These are phyloP conservation scores for Cyclopterus lumpus DNA, from an alignment of 2,797 vertebrate species.

Conservation along the genomic window DNA sequence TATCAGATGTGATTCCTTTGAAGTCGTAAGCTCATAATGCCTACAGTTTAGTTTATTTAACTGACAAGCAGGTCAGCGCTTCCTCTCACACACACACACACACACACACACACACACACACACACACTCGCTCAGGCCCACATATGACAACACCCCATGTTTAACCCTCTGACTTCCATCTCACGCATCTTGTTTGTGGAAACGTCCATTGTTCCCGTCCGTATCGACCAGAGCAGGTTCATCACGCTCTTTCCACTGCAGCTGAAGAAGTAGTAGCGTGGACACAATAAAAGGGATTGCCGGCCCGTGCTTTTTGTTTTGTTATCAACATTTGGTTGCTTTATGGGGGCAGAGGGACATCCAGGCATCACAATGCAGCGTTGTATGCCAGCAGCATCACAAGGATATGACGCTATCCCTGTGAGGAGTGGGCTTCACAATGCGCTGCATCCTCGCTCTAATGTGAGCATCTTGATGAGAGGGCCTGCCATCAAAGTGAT, in stretches of 20 bases:
- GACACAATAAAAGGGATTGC: constrained; percentile 44
- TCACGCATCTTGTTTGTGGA: constrained; percentile 78
- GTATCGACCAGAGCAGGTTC: constrained; percentile 72
- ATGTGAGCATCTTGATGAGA: constrained; percentile 54
- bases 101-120: constrained; percentile 7
- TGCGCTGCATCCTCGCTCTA: constrained; percentile 43
- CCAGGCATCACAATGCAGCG: constrained; percentile 78
- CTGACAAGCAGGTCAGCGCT: constrained; percentile 54
- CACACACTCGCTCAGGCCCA: constrained; percentile 58
- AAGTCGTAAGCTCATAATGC: constrained; percentile 64
- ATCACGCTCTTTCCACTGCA: constrained; percentile 54
- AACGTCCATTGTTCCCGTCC: constrained; percentile 59
- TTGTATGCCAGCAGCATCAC: constrained; percentile 65
- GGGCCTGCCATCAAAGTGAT: constrained; percentile 48
- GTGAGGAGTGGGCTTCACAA: constrained; percentile 61
- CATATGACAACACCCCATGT: constrained; percentile 79
- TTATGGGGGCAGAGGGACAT: too few relatives aligned
- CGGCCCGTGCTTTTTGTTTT: constrained; percentile 59
- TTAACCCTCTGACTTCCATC: constrained; percentile 64
- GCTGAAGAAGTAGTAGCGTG: constrained; percentile 28
- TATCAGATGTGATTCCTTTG: constrained; percentile 79
- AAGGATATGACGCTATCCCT: constrained; percentile 71
- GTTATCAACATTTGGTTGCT: constrained; percentile 65
- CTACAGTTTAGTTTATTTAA: constrained; percentile 44
- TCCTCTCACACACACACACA: constrained; percentile 33